A percentile compares a stretch with the other conserved stretches of the same genome.
Evolutionary conservation across 2,797 vertebrate species (phyloP).

Genomic region (Neomorphus geoffroyi): DNA sequence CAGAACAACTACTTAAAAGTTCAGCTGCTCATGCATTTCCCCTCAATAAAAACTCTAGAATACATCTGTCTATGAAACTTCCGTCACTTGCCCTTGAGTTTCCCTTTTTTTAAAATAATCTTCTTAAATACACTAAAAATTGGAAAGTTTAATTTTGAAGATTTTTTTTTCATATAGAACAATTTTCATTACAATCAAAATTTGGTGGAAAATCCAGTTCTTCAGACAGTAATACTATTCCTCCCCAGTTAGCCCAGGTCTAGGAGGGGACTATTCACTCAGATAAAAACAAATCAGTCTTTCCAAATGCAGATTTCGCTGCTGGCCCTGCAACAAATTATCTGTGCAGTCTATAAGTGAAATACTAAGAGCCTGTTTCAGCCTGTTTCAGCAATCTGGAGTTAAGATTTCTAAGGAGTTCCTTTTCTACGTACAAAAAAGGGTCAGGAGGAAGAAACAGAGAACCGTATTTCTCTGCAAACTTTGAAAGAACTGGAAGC

Average conservation of each 20-base stretch:
- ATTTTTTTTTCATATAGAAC: background rate
- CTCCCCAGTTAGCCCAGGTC: background rate
- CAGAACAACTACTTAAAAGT: background rate
- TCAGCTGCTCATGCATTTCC: background rate
- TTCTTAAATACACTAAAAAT: background rate
- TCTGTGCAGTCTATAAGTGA: background rate
- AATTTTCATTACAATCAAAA: background rate
- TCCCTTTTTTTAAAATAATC: background rate
- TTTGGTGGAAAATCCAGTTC: background rate
- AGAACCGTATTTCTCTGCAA: background rate
- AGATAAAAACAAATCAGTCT: background rate
- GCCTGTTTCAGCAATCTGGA: background rate
- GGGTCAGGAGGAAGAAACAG: background rate
- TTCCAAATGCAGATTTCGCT: background rate
- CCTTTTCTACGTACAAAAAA: background rate
- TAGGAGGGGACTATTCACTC: background rate
- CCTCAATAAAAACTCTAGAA: background rate
- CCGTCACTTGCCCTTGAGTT: background rate
- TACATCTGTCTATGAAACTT: background rate
- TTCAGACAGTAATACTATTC: background rate
- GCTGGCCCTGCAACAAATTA: background rate
- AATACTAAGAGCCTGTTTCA: background rate
- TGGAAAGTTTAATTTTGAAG: background rate
- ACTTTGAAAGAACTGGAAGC: background rate
- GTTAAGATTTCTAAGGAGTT: background rate